phyloP scores from a whole-genome alignment of 2,113 vertebrate species.

The Miniopterus natalensis region DNA sequence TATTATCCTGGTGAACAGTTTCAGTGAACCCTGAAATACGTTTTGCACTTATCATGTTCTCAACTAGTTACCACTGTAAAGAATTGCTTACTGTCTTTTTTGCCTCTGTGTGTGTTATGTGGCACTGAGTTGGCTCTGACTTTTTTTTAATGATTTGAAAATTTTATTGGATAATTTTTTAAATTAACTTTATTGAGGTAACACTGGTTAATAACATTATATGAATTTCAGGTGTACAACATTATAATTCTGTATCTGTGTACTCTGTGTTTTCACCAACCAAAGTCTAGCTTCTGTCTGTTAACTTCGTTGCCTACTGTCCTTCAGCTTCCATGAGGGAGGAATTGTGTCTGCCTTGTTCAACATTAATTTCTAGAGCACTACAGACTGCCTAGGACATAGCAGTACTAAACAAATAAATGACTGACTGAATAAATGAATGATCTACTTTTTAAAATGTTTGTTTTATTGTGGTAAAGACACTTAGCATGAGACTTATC shows the following conservation, averaged over 20 bases:
- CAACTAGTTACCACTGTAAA: background rate
- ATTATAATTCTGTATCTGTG: background rate
- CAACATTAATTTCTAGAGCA: background rate
- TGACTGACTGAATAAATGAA: background rate
- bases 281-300: background rate
- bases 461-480: background rate
- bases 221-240: background rate
- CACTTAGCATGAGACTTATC: background rate
- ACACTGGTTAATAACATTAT: background rate
- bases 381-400: background rate
- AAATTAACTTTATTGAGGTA: background rate
- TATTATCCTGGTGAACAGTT: background rate
- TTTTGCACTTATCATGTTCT: background rate
- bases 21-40: background rate
- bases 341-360: background rate
- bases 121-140: background rate
- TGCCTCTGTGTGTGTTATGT: background rate
- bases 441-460: background rate
- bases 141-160: background rate
- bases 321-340: background rate
- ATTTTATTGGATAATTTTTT: background rate
- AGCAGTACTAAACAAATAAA: background rate
- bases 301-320: background rate
- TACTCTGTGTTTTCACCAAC: background rate
- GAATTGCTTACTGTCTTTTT: background rate